Evolutionary conservation across 2,113 vertebrate genomes (phyloP), one percentile per base, ranked within the genome.

Genomic region (Zosterops japonicus): DNA sequence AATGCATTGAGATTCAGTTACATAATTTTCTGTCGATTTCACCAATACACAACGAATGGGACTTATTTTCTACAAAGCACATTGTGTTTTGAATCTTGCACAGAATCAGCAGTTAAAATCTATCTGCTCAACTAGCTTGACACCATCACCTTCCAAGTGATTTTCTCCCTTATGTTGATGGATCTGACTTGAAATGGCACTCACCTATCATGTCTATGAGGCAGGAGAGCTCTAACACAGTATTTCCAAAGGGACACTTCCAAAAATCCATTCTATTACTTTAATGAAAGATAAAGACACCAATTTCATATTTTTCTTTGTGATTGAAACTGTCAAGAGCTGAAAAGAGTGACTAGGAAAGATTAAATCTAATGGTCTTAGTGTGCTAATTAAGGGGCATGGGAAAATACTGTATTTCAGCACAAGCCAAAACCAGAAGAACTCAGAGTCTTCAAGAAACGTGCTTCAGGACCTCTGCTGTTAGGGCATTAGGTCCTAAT

Each of bases 41-140:
- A 72, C 46, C 17, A 61, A 50, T 47, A 20, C 25, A 35, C 17
- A 77, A 56, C 50, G 55, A 76, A 79, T 3, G 5, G 67, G 53
- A 81, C 10, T 79, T 27, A 21, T 41, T 77, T 72, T 82, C 74
- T 59, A 52, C 63, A 78, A 85, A 89, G 67, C 33, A 72, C 16
- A n/a, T 59, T 90, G 64, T 89, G 70, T 93, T 92, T 96, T 96
- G 86, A 68, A 95, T 95, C 96, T 97, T 97, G 96, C 96, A 98
- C 95, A 72, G 95, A 82, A 84, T 83, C 96, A 97, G 96, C 95
- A 85, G 21, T 56, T 92, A 88, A 95, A 88, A 70, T 42, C 53
- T 85, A 44, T n/a, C 70, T 74, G 39, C 41, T 90, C n/a, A 84
- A 46, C 25, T 84, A 56, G 86, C 55, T 75, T 39, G 47, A 57